Evolutionary conservation across 2,888 invertebrate genomes (phyloP), one percentile per base, ranked within the genome.

Genomic region (Parapristionchus giblindavisi): DNA sequence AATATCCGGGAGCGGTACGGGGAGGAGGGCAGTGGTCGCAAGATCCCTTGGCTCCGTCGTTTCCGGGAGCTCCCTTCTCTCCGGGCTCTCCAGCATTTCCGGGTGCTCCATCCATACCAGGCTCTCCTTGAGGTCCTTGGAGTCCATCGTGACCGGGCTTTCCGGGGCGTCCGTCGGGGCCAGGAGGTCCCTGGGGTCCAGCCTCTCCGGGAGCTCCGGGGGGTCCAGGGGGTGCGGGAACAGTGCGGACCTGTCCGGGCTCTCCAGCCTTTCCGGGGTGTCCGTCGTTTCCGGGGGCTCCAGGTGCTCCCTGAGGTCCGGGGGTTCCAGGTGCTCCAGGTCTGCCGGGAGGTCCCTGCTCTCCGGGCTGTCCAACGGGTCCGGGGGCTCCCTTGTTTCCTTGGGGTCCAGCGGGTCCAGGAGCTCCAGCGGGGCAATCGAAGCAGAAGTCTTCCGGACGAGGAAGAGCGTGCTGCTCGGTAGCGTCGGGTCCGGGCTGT

Each of bases 41-140:
- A 73, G 73, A 48, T 60, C 73, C 73, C 73, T 73, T 73, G 40
- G 54, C 61, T 73, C 73, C 73, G 40, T 73, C 79, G 56, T 76
- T 56, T 78, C 83, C 83, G 17, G 81, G 72, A 60, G 81, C 80
- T 80, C 83, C 83, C 38, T 81, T 77, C 70, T 77, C 77, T 79
- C 83, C 83, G 58, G 79, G 77, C 72, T 80, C 81, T 81, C 83
- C 83, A 68, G 78, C 79, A 56, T 76, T 75, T 78, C 82, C 82
- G 65, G 80, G 80, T 66, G 78, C 79, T 80, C 73, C 73, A 38
- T 73, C 73, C 38, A 48, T 32, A 34, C 73, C 73, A 34, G 54
- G 6, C 43, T 73, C 38, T 73, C 73, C 73, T 27, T 54, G 73
- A 21, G 60, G 38, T 73, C 73, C 73, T 27, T 61, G 36, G n/a